Evolutionary conservation across 2,797 vertebrate species (phyloP).

Genomic region (Galago senegalensis): DNA sequence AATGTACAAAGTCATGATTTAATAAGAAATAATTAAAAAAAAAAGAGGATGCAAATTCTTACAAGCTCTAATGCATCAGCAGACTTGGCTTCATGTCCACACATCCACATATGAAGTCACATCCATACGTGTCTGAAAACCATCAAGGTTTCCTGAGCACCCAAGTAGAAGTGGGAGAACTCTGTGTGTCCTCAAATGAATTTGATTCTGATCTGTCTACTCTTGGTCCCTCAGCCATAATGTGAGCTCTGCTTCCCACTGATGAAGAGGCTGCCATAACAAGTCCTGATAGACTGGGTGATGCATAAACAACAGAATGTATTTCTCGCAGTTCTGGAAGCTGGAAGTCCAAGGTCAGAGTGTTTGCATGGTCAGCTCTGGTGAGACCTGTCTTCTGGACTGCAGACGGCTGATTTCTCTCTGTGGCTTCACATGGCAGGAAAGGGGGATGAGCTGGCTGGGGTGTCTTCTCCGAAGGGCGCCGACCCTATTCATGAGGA

Average conservation of each 20-base stretch:
- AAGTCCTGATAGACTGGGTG: not conserved
- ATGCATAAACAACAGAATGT: not conserved
- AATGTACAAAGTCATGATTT: no score
- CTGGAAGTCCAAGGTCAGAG: not conserved
- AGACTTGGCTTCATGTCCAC: not conserved
- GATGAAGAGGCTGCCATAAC: not conserved
- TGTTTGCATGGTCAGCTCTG: not conserved
- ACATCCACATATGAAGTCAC: not conserved
- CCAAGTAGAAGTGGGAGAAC: not conserved
- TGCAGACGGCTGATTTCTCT: not conserved
- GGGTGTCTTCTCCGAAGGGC: not conserved
- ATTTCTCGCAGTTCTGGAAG: not conserved
- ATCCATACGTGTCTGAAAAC: not conserved
- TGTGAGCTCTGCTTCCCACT: not conserved
- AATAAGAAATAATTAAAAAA: no score
- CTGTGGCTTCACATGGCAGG: not conserved
- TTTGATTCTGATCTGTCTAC: not conserved
- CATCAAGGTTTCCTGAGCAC: not conserved
- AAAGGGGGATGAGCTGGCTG: not conserved
- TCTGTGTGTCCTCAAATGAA: not conserved
- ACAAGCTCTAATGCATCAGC: not conserved
- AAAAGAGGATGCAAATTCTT: not conserved
- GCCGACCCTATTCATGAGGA: not conserved
- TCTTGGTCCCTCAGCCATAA: not conserved
- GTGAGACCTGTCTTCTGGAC: not conserved